Conservation (phyloP, 2,888 invertebrate genomes). For the Mesochorus sp. region DNA sequence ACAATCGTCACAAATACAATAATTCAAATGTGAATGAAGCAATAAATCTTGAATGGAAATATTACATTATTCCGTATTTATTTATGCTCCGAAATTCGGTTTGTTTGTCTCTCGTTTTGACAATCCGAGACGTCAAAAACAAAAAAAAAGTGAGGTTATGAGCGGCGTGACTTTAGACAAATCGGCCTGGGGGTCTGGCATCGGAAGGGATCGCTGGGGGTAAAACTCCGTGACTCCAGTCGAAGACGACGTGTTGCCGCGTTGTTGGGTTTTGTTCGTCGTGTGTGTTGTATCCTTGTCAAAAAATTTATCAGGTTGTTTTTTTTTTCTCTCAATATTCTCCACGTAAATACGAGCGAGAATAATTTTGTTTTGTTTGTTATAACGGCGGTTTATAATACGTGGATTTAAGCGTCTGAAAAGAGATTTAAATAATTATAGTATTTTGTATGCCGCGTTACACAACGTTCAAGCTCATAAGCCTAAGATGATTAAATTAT, state of each 20-base stretch:
- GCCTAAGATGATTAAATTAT: constrained; percentile 96
- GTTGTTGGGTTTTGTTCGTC: no score
- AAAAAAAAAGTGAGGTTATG: constrained; percentile 14
- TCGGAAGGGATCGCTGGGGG: constrained; percentile 22
- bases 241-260: constrained; percentile 61
- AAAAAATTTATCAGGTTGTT: constrained; percentile 64
- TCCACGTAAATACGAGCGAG: constrained; percentile 39
- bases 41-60: no score
- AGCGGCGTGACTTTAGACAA: constrained; percentile 6
- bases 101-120: no score
- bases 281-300: constrained; percentile 63
- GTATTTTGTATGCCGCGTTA: constrained; percentile 68
- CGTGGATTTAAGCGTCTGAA: constrained; percentile 33
- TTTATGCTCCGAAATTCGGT: neutral
- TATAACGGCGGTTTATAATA: constrained; percentile 15
- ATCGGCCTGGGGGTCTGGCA: neutral
- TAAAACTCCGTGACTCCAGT: constrained; percentile 58
- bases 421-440: no score
- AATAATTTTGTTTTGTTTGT: constrained; percentile 48
- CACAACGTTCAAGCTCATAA: constrained; percentile 63
- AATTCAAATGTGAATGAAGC: no score
- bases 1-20: no score
- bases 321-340: constrained; percentile 26
- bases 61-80: neutral
- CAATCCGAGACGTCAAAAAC: no score